Conservation (phyloP, 92 coral and sea anemone genomes). For the Epizoanthus scotinus region DNA sequence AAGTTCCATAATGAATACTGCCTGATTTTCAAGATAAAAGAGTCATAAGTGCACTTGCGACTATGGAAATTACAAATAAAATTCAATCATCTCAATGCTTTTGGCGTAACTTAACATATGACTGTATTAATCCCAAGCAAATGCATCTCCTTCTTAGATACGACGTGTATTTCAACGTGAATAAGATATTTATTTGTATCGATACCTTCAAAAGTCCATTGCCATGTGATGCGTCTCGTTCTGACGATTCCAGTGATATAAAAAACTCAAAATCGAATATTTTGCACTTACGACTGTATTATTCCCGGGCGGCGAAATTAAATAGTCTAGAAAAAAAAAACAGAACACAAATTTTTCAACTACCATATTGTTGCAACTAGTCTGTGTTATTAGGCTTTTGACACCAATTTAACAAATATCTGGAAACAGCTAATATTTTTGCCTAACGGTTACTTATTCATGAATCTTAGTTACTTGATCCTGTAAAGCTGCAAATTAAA, state of each 20-base stretch:
- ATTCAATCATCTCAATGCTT: conserved; percentile 23
- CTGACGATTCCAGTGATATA: conserved; percentile 11
- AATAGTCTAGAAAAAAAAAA: no score
- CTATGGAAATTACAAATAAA: conserved; percentile 1
- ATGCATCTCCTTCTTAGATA: conserved; percentile 16
- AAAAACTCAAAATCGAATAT: conserved; percentile 1
- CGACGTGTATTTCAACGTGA: conserved; percentile 6
- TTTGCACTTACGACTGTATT: not conserved
- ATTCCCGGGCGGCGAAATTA: no score
- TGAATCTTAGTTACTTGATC: no score
- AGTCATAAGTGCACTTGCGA: conserved; percentile 10
- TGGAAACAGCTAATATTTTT: no score
- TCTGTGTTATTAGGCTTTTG: not conserved
- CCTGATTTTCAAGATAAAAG: conserved; percentile 20
- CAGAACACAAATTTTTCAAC: no score
- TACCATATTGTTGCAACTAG: no score
- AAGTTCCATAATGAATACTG: conserved; percentile 8
- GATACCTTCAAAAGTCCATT: conserved; percentile 14
- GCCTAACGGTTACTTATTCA: no score
- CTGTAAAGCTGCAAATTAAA: no score
- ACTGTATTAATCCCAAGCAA: conserved; percentile 27
- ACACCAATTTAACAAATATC: no score
- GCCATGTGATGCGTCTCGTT: conserved; percentile 1
- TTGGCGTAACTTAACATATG: conserved; percentile 14
- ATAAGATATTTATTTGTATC: conserved; percentile 14